phyloP scores from a whole-genome alignment of 2,797 vertebrate species.

The Meda fulgida region DNA sequence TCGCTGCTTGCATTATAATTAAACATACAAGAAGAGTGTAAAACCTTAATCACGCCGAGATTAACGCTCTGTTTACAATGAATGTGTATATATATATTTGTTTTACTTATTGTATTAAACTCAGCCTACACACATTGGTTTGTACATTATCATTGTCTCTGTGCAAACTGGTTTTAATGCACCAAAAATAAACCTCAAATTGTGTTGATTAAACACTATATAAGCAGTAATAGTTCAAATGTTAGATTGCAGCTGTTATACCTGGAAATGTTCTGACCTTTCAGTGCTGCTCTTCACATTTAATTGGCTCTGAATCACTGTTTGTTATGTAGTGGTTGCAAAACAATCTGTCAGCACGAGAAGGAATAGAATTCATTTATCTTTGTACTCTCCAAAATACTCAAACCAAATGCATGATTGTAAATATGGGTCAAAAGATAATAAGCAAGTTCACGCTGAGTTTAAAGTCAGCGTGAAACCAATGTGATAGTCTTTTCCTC shows the following conservation, averaged over 20 bases:
- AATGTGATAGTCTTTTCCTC: too few species aligned
- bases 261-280: slow-evolving; percentile 30
- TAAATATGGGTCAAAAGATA: neutral
- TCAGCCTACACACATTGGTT: neutral
- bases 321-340: neutral
- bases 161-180: neutral
- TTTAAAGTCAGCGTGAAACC: neutral
- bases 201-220: neutral
- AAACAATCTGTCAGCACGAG: neutral
- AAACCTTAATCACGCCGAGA: neutral
- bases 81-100: neutral
- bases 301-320: slow-evolving; percentile 44
- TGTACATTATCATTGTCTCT: neutral
- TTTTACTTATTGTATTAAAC: neutral
- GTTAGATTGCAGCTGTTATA: neutral
- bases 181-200: neutral
- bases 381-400: neutral
- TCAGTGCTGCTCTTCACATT: slow-evolving; percentile 1
- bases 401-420: neutral
- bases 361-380: neutral
- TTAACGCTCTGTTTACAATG: neutral
- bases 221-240: neutral
- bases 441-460: too few species aligned
- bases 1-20: neutral
- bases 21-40: slow-evolving; percentile 2